Evolutionary conservation across 2,888 invertebrate species (phyloP), one percentile per base, ranked within the genome.

Genomic region (Drosophila heteroneura): DNA sequence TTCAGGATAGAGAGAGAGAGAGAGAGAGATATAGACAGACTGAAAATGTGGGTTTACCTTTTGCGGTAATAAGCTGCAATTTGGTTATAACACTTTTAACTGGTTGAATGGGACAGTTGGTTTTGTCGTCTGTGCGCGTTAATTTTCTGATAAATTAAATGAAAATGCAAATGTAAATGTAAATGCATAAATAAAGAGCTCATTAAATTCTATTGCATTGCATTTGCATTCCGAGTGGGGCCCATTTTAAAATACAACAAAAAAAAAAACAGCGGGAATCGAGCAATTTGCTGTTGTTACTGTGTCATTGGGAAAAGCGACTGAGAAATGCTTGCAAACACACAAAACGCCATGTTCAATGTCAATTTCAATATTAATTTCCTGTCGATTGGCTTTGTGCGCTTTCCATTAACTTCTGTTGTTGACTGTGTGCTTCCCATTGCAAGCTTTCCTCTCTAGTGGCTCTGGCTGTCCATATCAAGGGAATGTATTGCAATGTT

Each of bases 61-160:
- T 62, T 70, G 67, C 52, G 79, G 66, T 79, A 86, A 87, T 84
- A 89, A 89, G 82, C 85, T 87, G 74, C 82, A 84, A 82, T 82
- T 83, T 82, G 69, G 83, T 86, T 73, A 79, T 69, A 82, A 67
- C 57, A 79, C 82, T 72, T 65, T 61, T 60, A 12, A 39, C 26
- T 7, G 33, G 32, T 19, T 44, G 49, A 22, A 12, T 26, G 33
- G 41, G 57, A 28, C 41, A 47, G 33, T 35, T 61, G 44, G 61
- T 32, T 61, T 41, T 49, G 68, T 61, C 26, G 84, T 67, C 79
- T 83, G 81, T 59, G 83, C 58, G 61, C 59, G 67, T 73, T 76
- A 83, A 83, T 75, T 86, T 70, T 70, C 78, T 77, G 86, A 77
- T 81, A 83, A 85, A 83, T 83, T 83, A 73, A 58, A 58, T 57